These are phyloP conservation scores for Fratercula arctica DNA, from an alignment of 2,797 vertebrate genomes.

Conservation along the genomic window DNA sequence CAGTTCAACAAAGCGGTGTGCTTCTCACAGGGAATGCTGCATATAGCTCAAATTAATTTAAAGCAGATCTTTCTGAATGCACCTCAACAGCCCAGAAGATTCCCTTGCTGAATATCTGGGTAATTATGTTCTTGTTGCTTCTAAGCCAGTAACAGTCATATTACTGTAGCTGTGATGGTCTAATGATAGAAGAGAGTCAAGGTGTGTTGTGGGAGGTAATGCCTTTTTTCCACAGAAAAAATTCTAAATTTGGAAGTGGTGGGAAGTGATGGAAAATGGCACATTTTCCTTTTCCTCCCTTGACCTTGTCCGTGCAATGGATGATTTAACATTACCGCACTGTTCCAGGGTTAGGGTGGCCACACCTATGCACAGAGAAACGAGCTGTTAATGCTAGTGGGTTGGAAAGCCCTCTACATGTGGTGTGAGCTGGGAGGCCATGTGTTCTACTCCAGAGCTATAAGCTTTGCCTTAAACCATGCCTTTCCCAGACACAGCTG, in stretches of 20 bases:
- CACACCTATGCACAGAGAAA: background rate
- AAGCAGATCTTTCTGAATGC: background rate
- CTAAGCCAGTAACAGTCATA: background rate
- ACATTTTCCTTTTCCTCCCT: constrained; percentile 28
- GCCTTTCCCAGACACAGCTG: background rate
- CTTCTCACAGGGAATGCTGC: background rate
- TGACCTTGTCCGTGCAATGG: fast-evolving
- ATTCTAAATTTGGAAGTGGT: constrained; percentile 21
- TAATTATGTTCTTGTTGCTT: background rate
- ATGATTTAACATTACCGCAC: background rate
- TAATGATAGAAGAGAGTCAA: background rate
- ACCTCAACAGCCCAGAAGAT: background rate
- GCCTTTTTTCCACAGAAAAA: background rate
- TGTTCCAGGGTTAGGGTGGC: background rate
- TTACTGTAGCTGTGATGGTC: background rate
- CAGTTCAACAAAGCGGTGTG: background rate
- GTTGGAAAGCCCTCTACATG: background rate
- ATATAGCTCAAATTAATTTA: background rate
- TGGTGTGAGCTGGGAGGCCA: background rate
- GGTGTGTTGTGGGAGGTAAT: background rate
- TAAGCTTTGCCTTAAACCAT: background rate
- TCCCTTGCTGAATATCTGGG: background rate
- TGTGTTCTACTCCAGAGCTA: background rate
- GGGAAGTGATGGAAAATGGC: background rate
- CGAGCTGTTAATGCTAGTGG: background rate